Base-by-base conservation (phyloP, 2,797 vertebrate genomes). In the Poeciliopsis infans region DNA sequence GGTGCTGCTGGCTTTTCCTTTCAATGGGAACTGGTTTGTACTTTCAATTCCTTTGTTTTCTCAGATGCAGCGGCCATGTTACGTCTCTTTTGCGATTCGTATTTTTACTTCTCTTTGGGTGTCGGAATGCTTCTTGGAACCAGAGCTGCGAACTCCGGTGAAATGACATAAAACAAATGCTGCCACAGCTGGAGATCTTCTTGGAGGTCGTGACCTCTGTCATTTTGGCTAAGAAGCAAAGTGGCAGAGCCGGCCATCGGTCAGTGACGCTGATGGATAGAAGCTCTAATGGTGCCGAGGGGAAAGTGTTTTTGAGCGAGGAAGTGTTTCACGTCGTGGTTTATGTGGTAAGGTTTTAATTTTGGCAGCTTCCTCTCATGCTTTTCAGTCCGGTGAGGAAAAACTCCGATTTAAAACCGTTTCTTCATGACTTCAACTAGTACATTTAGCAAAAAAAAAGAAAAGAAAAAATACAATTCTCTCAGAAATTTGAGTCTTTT, bases 221-320 rank as follows among this genome's bases (percentile, higher is more conserved):
- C 69, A 82, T 66, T 23, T 2, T 69, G 72, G 23, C 20, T n/a
- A 55, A 75, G 57, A 66, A 75, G 36, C 1, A 78, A 77, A 92
- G 57, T 90, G 89, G 87, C 83, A 84, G 82, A 71, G 12, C 76
- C 49, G 25, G 66, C 77, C 87, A 72, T 47, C 46, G 46, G 72
- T 8, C 33, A 3, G 61, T 23, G 61, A 20, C 66, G 13, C 23
- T 25, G 18, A 43, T 13, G 23, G 66, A 68, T 4, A 68, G 39
- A 25, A 2, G 20, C 36, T 43, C 20, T n/a, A 25, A 13, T 68
- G 13, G 39, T 68, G 36, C 20, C 11, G 39, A 25, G 4, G 20
- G 20, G 10, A 41, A 68, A 41, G 39, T 68, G 36, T 41, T 68
- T 39, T 41, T 39, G 20, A 68, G 16, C 7, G 11, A 2, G 20